Evolutionary conservation across 2,888 invertebrate species (phyloP).

Genomic region (Limnephilus marmoratus): DNA sequence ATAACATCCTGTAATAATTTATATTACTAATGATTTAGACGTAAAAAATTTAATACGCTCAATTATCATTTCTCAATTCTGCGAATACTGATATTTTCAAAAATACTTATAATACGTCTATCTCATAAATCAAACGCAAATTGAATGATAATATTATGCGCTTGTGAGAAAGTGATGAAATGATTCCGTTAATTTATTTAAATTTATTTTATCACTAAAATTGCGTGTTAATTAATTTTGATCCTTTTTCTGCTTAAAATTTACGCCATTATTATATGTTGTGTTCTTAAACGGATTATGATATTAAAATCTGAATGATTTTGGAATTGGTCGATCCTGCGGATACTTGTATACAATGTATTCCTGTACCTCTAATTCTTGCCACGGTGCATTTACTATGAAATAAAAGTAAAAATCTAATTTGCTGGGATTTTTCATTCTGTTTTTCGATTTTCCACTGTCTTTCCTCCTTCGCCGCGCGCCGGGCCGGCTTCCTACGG

Average conservation of each 20-base stretch:
- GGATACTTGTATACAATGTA: no score
- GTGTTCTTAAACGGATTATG: background rate
- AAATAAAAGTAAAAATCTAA: conserved; percentile 8
- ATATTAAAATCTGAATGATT: background rate
- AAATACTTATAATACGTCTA: background rate
- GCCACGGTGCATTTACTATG: background rate
- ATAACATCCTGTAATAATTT: no score
- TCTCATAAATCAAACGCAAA: background rate
- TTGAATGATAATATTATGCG: background rate
- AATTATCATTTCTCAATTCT: no score
- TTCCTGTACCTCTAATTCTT: no score
- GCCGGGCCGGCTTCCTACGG: conserved; percentile 25
- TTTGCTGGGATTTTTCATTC: conserved; percentile 8
- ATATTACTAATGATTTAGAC: no score
- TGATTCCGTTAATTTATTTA: background rate
- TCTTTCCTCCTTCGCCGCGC: background rate
- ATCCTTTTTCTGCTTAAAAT: background rate
- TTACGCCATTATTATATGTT: background rate
- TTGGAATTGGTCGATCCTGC: background rate
- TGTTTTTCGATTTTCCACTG: conserved; percentile 4
- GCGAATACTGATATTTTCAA: background rate
- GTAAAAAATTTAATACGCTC: no score
- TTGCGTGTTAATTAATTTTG: background rate
- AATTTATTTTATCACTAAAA: background rate
- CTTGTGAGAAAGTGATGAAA: background rate